Percentiles rank a stretch among this genome's conserved stretches.
These are phyloP conservation scores for Phrynocephalus vlangalii DNA, from an alignment of 2,797 vertebrate species.

Conservation along the genomic window DNA sequence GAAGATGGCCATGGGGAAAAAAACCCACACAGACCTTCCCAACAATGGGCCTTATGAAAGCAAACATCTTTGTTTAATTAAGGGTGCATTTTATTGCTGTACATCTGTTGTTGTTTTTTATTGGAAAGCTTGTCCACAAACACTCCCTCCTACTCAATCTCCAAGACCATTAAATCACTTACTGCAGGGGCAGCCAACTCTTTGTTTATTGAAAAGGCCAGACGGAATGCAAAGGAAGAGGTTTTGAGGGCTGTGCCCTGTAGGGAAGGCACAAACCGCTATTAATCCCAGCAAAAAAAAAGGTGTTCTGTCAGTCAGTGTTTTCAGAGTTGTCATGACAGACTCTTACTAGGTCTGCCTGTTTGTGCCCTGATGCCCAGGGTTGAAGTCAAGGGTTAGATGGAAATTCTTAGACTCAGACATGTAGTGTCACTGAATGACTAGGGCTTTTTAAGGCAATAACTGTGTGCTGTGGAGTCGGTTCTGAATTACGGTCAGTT, in stretches of 20 bases:
- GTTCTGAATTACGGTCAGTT: too few relatives aligned
- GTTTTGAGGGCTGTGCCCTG: too few relatives aligned
- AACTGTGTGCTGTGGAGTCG: not conserved
- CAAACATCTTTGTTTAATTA: conserved; percentile 67
- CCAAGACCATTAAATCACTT: conserved; percentile 69
- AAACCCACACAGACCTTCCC: conserved; percentile 26
- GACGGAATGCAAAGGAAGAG: not conserved
- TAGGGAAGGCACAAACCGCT: conserved; percentile 38
- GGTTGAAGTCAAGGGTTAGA: not conserved
- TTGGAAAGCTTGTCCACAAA: conserved; percentile 60
- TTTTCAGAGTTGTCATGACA: too few relatives aligned
- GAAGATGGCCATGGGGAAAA: conserved; percentile 36
- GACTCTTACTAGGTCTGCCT: conserved; percentile 9
- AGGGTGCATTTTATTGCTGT: conserved; percentile 62
- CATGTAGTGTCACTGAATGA: too few relatives aligned
- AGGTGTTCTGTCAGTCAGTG: too few relatives aligned
- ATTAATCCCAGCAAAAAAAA: too few relatives aligned
- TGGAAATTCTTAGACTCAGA: not conserved
- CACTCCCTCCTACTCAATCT: conserved; percentile 46
- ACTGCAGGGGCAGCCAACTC: conserved; percentile 62
- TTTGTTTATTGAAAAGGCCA: conserved; percentile 65
- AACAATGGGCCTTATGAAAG: conserved; percentile 66
- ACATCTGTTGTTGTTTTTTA: conserved; percentile 53
- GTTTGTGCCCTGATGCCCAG: conserved; percentile 13
- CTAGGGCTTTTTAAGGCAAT: not conserved